Conservation (phyloP, 2,888 invertebrate genomes). For the Ashinkailepas kermadecensis region DNA sequence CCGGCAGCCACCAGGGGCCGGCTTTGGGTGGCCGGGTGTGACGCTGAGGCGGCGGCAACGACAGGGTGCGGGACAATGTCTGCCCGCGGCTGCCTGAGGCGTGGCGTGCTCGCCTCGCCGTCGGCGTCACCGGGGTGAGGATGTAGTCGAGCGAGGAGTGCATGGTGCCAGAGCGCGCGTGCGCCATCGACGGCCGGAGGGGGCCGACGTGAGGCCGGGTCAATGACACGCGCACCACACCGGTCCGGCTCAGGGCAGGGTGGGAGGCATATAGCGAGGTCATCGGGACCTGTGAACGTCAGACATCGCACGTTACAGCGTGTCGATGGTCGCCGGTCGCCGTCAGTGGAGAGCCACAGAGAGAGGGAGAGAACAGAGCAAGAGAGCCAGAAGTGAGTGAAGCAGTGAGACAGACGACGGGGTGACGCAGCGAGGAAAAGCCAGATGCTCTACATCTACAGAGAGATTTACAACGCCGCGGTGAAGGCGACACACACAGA, state of each 20-base stretch:
- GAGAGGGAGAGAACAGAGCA: no score
- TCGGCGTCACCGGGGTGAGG: background rate
- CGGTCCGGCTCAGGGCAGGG: background rate
- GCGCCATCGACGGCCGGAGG: background rate
- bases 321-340: background rate
- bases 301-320: background rate
- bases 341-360: background rate
- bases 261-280: background rate
- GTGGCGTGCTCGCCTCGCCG: background rate
- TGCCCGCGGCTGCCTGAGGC: background rate
- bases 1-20: slow-evolving; percentile 17
- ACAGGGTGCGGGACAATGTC: slow-evolving; percentile 9
- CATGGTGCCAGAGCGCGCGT: background rate
- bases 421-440: no score
- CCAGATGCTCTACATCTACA: no score
- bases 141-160: slow-evolving; percentile 7
- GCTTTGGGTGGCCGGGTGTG: background rate
- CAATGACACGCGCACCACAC: background rate
- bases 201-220: background rate
- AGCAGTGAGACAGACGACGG: no score
- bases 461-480: no score
- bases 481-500: no score
- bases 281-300: background rate
- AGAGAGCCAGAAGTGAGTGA: no score
- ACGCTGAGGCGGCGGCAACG: background rate